Conservation (phyloP, 2,888 invertebrate genomes). For the Tetragonula carbonaria region DNA sequence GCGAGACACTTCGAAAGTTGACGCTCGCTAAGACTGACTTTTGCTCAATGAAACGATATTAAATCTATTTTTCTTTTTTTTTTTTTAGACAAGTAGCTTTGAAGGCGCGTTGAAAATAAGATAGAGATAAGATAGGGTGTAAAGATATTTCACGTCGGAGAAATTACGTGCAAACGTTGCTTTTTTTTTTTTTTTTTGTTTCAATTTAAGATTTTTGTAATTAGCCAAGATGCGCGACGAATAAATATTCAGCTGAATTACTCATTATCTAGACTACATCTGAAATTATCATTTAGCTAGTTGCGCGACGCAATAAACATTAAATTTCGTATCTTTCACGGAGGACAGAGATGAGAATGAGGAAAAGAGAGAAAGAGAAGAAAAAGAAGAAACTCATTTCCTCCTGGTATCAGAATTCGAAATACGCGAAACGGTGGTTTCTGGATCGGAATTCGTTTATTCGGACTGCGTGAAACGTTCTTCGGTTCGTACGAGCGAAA, state of each 20-base stretch:
- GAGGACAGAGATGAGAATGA: too few relatives aligned
- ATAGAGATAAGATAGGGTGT: not conserved
- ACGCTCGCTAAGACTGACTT: conserved; percentile 19
- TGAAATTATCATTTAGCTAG: conserved; percentile 1
- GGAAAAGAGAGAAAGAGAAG: too few relatives aligned
- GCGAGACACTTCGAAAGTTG: not conserved
- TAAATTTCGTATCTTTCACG: not conserved
- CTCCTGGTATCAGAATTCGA: not conserved
- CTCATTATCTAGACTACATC: not conserved
- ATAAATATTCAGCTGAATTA: not conserved
- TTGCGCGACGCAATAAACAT: not conserved
- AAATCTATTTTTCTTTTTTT: not conserved
- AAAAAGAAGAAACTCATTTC: conserved; percentile 1
- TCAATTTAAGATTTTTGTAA: not conserved
- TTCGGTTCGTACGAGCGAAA: conserved; percentile 14
- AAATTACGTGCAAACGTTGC: conserved; percentile 1
- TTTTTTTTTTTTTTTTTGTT: not conserved
- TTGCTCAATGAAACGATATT: conserved; percentile 44
- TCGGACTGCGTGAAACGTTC: not conserved
- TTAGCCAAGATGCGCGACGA: conserved; percentile 2
- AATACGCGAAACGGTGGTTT: conserved; percentile 2
- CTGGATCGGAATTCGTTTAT: conserved; percentile 17
- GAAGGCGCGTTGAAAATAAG: not conserved
- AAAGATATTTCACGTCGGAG: not conserved
- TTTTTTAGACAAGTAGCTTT: not conserved